Evolutionary conservation across 2,113 vertebrate genomes (phyloP).

Genomic region (Archocentrus centrarchus): DNA sequence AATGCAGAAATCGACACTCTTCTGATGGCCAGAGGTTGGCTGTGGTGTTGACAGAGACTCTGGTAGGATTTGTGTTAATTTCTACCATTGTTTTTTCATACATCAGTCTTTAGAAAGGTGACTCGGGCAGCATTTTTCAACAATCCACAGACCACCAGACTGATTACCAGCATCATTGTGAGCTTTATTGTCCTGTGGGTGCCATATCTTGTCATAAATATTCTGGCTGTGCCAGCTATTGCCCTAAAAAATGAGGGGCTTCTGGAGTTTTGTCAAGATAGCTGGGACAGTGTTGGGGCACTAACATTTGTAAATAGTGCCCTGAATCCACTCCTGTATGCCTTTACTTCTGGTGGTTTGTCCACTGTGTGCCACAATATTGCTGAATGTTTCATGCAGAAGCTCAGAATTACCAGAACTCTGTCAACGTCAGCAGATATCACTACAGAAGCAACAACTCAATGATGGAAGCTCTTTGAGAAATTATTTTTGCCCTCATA

Average conservation of each 20-base stretch:
- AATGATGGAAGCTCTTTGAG: neutral
- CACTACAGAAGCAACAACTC: neutral
- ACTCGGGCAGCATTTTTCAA: slow-evolving; percentile 30
- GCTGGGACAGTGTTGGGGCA: neutral
- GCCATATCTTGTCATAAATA: slow-evolving; percentile 25
- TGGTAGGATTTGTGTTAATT: neutral
- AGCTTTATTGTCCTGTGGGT: slow-evolving; percentile 29
- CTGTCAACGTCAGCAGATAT: neutral
- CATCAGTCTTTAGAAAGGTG: slow-evolving; percentile 6
- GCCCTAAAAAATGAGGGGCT: neutral
- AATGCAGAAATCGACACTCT: rapidly evolving
- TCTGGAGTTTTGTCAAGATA: neutral
- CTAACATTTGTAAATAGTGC: slow-evolving; percentile 30
- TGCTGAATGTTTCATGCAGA: neutral
- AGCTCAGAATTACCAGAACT: neutral
- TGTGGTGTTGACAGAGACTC: neutral
- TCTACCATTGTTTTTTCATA: slow-evolving; percentile 19
- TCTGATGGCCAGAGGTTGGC: neutral
- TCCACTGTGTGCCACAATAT: neutral
- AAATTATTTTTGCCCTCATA: neutral
- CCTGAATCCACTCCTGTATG: slow-evolving; percentile 46
- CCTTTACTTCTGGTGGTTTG: slow-evolving; percentile 13
- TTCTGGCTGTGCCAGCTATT: slow-evolving; percentile 15
- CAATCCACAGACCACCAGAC: slow-evolving; percentile 18
- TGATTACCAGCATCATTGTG: slow-evolving; percentile 28